These are phyloP conservation scores for Notolepis coatsorum DNA, from an alignment of 2,797 vertebrate species.

Conservation along the genomic window DNA sequence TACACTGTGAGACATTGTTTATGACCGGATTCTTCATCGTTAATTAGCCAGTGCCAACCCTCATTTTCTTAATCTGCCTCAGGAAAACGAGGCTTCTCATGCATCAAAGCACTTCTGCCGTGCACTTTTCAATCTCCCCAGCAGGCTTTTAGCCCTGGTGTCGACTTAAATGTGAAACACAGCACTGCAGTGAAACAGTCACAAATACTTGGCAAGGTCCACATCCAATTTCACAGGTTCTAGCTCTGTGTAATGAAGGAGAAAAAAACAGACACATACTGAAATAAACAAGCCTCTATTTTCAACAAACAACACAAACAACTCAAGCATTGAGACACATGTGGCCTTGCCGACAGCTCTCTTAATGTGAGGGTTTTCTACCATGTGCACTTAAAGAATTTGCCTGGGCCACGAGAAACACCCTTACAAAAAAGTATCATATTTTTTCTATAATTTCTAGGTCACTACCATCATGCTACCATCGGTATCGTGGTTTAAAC, in stretches of 20 bases:
- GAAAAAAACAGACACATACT: slow-evolving; percentile 24
- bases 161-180: slow-evolving; percentile 52
- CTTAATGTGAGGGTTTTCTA: too few relatives aligned
- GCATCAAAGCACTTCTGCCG: slow-evolving; percentile 53
- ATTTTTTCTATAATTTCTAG: too few relatives aligned
- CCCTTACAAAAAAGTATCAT: too few relatives aligned
- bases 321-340: not conserved
- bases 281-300: slow-evolving; percentile 34
- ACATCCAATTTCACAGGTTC: slow-evolving; percentile 56
- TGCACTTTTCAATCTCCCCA: slow-evolving; percentile 51
- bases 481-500: too few relatives aligned
- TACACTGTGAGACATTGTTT: slow-evolving; percentile 54
- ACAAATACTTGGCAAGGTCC: slow-evolving; percentile 33
- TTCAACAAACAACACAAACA: not conserved
- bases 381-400: too few relatives aligned
- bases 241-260: slow-evolving; percentile 45
- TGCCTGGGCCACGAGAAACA: too few relatives aligned
- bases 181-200: slow-evolving; percentile 8
- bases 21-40: slow-evolving; percentile 50
- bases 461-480: too few relatives aligned
- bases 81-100: slow-evolving; percentile 48
- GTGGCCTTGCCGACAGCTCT: too few relatives aligned
- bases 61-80: slow-evolving; percentile 59
- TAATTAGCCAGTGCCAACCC: slow-evolving; percentile 59
- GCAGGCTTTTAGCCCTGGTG: slow-evolving; percentile 54